Base-by-base conservation (phyloP, 2,888 invertebrate genomes). In the Amorpha juglandis region DNA sequence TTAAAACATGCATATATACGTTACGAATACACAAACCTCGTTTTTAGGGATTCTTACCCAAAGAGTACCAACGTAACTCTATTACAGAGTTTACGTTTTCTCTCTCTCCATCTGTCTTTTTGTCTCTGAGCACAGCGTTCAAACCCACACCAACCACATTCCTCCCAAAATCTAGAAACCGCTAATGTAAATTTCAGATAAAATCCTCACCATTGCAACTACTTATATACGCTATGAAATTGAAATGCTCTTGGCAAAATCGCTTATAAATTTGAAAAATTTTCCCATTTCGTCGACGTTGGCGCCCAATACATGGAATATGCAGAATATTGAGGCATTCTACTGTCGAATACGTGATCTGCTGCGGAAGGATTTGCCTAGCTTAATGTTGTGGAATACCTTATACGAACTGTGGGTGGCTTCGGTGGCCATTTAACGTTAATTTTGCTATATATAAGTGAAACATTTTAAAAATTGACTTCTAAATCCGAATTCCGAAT, bases 211-310 rank as follows among this genome's bases (percentile, higher is more conserved):
- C 55, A 47, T 33, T 48, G 12, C 76, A 68, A 69, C 70, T 72
- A 71, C 50, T 76, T 70, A 74, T 65, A 70, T 76, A 78, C 74
- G 74, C 78, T 76, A 77, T 78, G 74, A 76, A 81, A 80, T 81
- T 78, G 81, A 79, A 82, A 83, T 81, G 78, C 80, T 77, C 69
- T 72, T 73, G 71, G 77, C 74, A 71, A 75, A 79, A 81, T 79
- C 78, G 78, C 70, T 78, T 78, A 77, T 80, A 75, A 79, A 80
- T 80, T 81, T 71, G 70, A 66, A 74, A 79, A 77, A 80, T 78
- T 71, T 52, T 79, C 75, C 72, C 69, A 75, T 79, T 74, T 78
- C 72, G 64, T 27, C 71, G 75, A 73, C 71, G 64, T 45, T 33
- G 64, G 55, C 53, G 33, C 38, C 50, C 64, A 51, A n/a, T 35